These are phyloP conservation scores for Mohoua ochrocephala DNA, from an alignment of 2,113 vertebrate genomes.

Conservation along the genomic window DNA sequence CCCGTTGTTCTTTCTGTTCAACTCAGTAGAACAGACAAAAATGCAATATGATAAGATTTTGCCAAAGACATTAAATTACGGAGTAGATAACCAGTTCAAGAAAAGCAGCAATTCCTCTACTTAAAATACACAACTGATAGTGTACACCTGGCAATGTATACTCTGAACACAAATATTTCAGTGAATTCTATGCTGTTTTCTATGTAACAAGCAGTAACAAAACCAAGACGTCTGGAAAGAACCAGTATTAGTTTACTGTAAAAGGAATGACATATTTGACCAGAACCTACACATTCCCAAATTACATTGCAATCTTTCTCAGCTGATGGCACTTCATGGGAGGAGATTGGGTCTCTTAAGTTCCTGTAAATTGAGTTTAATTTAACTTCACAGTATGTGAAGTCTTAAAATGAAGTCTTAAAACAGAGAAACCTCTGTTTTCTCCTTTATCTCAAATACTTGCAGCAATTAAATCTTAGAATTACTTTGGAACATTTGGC, in stretches of 20 bases:
- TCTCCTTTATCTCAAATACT: neutral
- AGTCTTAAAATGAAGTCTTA: neutral
- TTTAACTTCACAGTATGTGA: neutral
- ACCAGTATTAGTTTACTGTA: neutral
- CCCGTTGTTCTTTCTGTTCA: neutral
- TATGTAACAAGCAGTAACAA: neutral
- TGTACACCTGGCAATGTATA: neutral
- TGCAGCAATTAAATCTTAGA: neutral
- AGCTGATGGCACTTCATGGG: neutral
- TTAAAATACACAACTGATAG: neutral
- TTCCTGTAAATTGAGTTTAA: neutral
- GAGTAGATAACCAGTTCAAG: neutral
- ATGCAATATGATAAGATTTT: neutral
- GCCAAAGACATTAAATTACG: neutral
- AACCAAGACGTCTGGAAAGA: neutral
- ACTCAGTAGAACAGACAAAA: neutral
- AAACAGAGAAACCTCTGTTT: neutral
- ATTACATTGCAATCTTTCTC: neutral
- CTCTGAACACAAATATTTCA: neutral
- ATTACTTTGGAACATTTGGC: neutral
- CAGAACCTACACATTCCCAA: neutral
- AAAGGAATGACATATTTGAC: constrained; percentile 7
- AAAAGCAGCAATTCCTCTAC: neutral
- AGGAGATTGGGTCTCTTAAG: neutral
- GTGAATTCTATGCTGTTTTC: neutral